Evolutionary conservation across 2,888 invertebrate species (phyloP), one percentile per base, ranked within the genome.

Genomic region (Pristionchus arcanus): DNA sequence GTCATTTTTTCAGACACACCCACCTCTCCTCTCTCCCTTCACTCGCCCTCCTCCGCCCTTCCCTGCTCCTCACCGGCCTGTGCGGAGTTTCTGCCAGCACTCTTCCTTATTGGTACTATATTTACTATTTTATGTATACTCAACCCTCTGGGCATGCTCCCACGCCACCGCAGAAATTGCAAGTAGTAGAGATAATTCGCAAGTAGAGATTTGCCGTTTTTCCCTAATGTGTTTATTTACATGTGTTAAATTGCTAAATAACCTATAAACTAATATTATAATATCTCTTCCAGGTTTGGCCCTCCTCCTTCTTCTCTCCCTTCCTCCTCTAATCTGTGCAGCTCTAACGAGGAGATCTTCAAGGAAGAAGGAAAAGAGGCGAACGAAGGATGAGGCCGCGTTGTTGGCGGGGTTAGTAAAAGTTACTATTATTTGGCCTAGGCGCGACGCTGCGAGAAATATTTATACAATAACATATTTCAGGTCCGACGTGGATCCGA

Each of bases 401-500:
- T 15, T 85, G 59, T 21, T 85, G 34, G 16, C 59, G 11, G 59
- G 84, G 84, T 85, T 2, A 59, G 84, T 21, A 11, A 49, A 11
- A 31, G 4, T 59, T 59, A 34, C 11, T 49, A 49, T 49, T 9
- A 11, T 49, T 7, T 49, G 42, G n/a, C n/a, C n/a, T n/a, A n/a
- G n/a, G n/a, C n/a, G n/a, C n/a, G n/a, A n/a, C n/a, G n/a, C n/a
- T n/a, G n/a, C n/a, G n/a, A n/a, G n/a, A n/a, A n/a, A n/a, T n/a
- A n/a, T n/a, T n/a, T n/a, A n/a, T n/a, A n/a, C n/a, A n/a, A n/a
- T n/a, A n/a, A n/a, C 37, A 42, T 63, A 19, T 53, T 92, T 77
- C 86, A 93, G 93, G 77, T 91, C 91, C 37, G 93, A 93, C 68
- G 91, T 91, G 19, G 94, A 94, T 53, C 42, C 68, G 42, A 94